phyloP scores from a whole-genome alignment of 1,140 invertebrate genomes.

The Protaetia brevitarsis region DNA sequence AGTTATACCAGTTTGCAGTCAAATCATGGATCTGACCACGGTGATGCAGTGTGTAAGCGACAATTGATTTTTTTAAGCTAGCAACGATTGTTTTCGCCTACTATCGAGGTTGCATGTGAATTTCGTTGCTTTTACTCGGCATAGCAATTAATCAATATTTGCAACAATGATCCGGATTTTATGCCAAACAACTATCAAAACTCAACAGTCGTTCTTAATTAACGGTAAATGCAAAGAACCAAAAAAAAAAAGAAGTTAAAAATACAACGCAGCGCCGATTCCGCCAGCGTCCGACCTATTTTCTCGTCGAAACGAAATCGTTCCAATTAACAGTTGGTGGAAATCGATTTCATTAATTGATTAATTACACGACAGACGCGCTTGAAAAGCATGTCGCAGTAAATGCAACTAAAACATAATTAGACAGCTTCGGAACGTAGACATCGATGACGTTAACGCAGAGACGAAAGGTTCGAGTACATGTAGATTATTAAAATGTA shows the following conservation, averaged over 20 bases:
- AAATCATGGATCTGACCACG: no score
- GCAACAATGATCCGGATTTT: no score
- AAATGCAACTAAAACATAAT: constrained; percentile 2
- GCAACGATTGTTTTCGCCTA: no score
- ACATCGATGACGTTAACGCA: neutral
- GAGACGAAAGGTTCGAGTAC: neutral
- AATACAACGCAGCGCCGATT: neutral
- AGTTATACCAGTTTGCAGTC: no score
- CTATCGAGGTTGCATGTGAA: no score
- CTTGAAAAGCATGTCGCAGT: neutral
- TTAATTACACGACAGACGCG: constrained; percentile 21
- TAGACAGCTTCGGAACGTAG: neutral
- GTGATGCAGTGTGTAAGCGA: no score
- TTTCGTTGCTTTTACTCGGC: no score
- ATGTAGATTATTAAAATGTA: constrained; percentile 21
- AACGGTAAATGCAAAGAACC: no score
- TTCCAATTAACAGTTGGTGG: neutral
- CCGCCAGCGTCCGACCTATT: neutral
- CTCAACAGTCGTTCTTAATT: no score
- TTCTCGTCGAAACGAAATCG: neutral
- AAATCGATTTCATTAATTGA: constrained; percentile 14
- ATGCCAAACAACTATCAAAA: no score
- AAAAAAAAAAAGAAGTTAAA: neutral
- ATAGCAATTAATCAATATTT: no score
- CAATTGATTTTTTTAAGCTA: no score